Evolutionary conservation across 2,888 invertebrate genomes (phyloP), one percentile per base, ranked within the genome.

Genomic region (Chironomus tentans): DNA sequence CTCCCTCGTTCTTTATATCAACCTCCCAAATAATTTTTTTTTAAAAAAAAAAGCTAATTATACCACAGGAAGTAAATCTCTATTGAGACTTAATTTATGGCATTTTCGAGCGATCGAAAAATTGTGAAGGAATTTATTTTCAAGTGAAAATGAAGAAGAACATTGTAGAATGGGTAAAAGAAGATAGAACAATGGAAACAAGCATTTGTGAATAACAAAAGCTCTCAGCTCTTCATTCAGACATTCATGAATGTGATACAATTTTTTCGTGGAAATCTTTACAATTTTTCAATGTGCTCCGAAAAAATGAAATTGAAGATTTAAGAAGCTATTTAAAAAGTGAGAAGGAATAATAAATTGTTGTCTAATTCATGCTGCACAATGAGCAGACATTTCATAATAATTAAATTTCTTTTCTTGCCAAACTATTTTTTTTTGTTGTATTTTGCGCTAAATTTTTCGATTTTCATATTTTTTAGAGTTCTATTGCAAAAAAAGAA

Each of bases 81-180:
- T 65, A 65, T 65, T 65, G 65, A 65, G 65, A 65, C 6, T 24
- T 65, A 65, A 65, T 65, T 65, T 65, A 65, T 65, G 65, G 65
- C 65, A 24, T 24, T 21, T 24, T 18, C 21, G 24, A 65, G 56
- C 4, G 24, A 65, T 56, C 24, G 65, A 65, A 65, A 24, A 21
- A 24, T 24, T 22, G 22, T 65, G 62, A 15, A 50, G 15, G 50
- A 50, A 50, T 50, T 56, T 56, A 15, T n/a, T n/a, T n/a, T n/a
- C n/a, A n/a, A n/a, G n/a, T n/a, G n/a, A n/a, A 56, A 4, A 15
- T 15, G n/a, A 56, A 56, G n/a, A 56, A 56, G 18, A 56, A 56
- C 6, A 56, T 56, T 2, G n/a, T 18, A 56, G 15, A 18, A 56
- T 15, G 3, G 56, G 15, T 5, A 56, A 50, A 56, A 18, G 6